Base-by-base conservation (phyloP, 1,140 invertebrate genomes). In the Eciton burchellii region DNA sequence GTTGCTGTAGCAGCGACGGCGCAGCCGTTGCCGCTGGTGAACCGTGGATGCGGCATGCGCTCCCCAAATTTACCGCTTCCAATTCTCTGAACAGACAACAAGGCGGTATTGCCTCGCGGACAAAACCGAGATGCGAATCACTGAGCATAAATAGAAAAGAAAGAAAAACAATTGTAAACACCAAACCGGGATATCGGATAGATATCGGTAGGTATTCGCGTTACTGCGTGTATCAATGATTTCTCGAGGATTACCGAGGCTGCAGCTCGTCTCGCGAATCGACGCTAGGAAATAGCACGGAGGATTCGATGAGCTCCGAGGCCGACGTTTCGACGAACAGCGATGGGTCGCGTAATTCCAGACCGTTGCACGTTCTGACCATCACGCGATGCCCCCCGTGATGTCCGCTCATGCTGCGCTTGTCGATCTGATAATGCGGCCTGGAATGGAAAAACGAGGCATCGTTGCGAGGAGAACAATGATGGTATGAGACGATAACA, bases 391-490 rank as follows among this genome's bases (percentile, higher is more conserved):
- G 95, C 81, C 92, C 94, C 81, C 92, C 94, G 45, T 91, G 91
- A 86, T 92, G 90, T 56, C 90, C 89, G 74, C 83, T 85, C 85
- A 92, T 84, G 76, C 91, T 93, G 87, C 92, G 93, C 81, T 94
- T 96, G 91, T 97, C 96, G 90, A 97, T 95, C 92, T 96, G 96
- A 93, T 97, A 98, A 89, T 98, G 97, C 84, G 98, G 98, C 91
- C 98, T 93, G 79, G 84, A 79, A 45, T 63, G 26, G 26, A 73
- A 41, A 56, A 60, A 62, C 26, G n/a, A 56, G 6, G 6, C 47
- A 70, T 41, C 9, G 47, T 79, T 47, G 21, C 6, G 19, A 35
- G 35, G 35, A 60, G 8, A 60, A n/a, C n/a, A n/a, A n/a, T n/a
- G n/a, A n/a, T n/a, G n/a, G n/a, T n/a, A n/a, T n/a, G n/a, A n/a